Conservation (phyloP, 2,888 invertebrate genomes). For the Oxytorus armatus region DNA sequence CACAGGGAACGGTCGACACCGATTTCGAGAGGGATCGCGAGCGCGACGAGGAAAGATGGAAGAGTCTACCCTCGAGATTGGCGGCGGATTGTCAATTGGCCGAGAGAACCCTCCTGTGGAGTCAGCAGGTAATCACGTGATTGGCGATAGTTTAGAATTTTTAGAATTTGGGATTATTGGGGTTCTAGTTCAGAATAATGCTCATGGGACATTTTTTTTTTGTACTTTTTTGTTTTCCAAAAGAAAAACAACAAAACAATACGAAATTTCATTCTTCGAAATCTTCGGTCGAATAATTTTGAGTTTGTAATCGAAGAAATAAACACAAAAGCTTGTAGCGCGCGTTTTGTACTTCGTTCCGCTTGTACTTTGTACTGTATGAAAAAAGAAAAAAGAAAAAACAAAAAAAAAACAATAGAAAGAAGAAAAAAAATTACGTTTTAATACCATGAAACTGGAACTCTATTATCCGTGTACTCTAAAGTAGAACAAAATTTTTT, state of each 20-base stretch:
- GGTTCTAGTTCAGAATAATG: neutral
- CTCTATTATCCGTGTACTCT: neutral
- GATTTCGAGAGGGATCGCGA: constrained; percentile 79
- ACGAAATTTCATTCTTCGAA: too few relatives aligned
- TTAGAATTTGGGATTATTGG: neutral
- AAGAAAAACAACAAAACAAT: too few relatives aligned
- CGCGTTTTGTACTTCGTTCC: too few relatives aligned
- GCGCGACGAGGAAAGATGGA: constrained; percentile 82
- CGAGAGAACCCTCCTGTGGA: constrained; percentile 81
- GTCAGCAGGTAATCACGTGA: constrained; percentile 81
- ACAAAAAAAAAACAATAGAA: neutral
- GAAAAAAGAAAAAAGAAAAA: neutral
- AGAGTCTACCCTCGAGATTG: constrained; percentile 81
- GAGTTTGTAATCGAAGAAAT: too few relatives aligned
- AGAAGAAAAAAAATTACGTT: neutral
- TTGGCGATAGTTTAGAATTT: constrained; percentile 35
- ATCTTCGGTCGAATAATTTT: too few relatives aligned
- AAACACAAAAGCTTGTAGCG: too few relatives aligned
- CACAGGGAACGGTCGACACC: constrained; percentile 83
- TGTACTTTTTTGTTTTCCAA: too few relatives aligned
- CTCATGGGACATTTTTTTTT: too few relatives aligned
- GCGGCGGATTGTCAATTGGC: constrained; percentile 82
- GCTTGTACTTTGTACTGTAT: neutral
- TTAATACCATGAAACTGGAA: neutral
- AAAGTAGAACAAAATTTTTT: neutral